Base-by-base conservation (phyloP, 2,113 vertebrate genomes). In the Limnothrissa miodon region DNA sequence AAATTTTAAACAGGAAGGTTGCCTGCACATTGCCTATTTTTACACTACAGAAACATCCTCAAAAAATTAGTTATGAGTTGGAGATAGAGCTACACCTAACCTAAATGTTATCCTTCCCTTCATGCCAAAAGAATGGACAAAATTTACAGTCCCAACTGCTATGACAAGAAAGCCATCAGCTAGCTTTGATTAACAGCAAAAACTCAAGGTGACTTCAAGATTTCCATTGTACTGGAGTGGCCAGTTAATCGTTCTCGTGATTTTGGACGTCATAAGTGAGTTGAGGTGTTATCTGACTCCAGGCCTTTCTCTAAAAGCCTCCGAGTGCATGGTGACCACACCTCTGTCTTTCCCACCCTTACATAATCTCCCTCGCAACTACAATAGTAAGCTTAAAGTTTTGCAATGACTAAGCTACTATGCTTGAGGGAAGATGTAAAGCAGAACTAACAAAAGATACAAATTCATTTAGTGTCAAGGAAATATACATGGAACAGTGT, bases 161-260 rank as follows among this genome's bases (percentile, higher is more conserved):
- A 29, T 13, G 17, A 15, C 66, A 17, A 13, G 25, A 74, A 33
- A 74, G 15, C 33, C 9, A 36, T 29, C 29, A 29, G 36, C 66
- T 33, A 36, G 25, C 29, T 74, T 36, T 74, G 66, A 15, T 74
- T 15, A 74, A 74, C 25, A 74, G 29, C 29, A 10, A 74, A 74
- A 74, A 36, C 66, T 36, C 29, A 74, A 74, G 66, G 66, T 74
- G 66, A 74, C 66, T 74, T 74, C 62, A 70, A 33, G 62, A 29
- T 70, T 70, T 70, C 29, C 29, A 11, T 33, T 25, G 36, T 70
- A 11, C 15, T 13, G 62, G 25, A 33, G 11, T 5, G 66, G 66
- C 29, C 29, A 74, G 66, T 74, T 74, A 36, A 74, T 74, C 66
- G 10, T 74, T 74, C 33, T 4, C 25, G 36, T 74, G 29, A 74